These are phyloP conservation scores for Poeciliopsis prolifica DNA, from an alignment of 2,113 vertebrate species.

Conservation along the genomic window DNA sequence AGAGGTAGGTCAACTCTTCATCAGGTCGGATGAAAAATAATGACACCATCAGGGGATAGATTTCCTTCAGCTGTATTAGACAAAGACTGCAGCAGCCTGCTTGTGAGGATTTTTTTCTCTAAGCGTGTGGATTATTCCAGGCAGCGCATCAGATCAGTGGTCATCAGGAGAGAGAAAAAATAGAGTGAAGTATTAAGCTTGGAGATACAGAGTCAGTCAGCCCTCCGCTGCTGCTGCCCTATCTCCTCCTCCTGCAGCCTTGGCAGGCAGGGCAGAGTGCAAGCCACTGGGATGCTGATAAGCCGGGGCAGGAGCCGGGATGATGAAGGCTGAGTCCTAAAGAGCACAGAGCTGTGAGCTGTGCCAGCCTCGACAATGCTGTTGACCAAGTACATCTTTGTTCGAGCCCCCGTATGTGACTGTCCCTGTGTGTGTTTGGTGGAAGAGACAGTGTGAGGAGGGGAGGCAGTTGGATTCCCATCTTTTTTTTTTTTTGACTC, in stretches of 20 bases:
- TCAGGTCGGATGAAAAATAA: slow-evolving; percentile 6
- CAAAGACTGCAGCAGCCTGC: slow-evolving; percentile 26
- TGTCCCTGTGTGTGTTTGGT: slow-evolving; percentile 22
- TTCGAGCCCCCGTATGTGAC: slow-evolving; percentile 22
- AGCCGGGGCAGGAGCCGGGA: slow-evolving; percentile 48
- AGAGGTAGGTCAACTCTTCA: slow-evolving; percentile 8
- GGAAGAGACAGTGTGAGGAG: slow-evolving; percentile 12
- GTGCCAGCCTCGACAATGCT: slow-evolving; percentile 62
- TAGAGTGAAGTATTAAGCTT: slow-evolving; percentile 35
- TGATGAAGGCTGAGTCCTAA: slow-evolving; percentile 37
- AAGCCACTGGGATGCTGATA: slow-evolving; percentile 63
- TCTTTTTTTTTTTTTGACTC: slow-evolving; percentile 47
- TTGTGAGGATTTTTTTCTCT: slow-evolving; percentile 4
- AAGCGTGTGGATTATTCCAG: slow-evolving; percentile 26
- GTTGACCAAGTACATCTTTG: slow-evolving; percentile 66
- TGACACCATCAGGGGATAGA: background rate
- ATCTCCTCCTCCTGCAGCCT: slow-evolving; percentile 44
- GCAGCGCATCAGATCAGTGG: slow-evolving; percentile 30
- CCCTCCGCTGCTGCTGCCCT: slow-evolving; percentile 24
- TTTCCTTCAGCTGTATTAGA: slow-evolving; percentile 10
- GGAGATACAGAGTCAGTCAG: slow-evolving; percentile 32
- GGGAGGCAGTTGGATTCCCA: slow-evolving; percentile 33
- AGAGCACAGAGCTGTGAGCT: slow-evolving; percentile 39
- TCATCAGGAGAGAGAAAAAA: slow-evolving; percentile 39
- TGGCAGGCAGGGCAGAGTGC: slow-evolving; percentile 50